Evolutionary conservation across 2,888 invertebrate species (phyloP).

Genomic region (Cryptocephalus moraei): DNA sequence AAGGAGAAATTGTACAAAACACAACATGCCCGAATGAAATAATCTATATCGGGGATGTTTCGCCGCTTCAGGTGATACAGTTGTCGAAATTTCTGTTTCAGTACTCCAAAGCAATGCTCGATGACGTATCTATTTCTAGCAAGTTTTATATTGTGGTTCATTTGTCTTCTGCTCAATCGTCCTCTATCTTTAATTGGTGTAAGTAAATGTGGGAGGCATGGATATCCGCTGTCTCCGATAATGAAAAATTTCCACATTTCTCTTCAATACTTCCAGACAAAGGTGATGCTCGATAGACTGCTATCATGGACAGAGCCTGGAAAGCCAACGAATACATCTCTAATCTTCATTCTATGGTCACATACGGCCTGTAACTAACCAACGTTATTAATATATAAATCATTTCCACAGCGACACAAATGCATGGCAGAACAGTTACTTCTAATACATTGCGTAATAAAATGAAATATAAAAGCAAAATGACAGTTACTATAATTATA

Average conservation of each 20-base stretch:
- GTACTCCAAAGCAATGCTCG: no score
- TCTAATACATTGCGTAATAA: no score
- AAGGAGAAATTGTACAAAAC: no score
- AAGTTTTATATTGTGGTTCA: no score
- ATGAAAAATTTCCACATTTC: conserved; percentile 2
- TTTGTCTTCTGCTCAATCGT: neutral
- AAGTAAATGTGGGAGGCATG: neutral
- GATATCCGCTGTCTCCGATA: no score
- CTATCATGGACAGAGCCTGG: conserved; percentile 3
- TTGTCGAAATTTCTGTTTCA: no score
- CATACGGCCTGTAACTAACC: neutral
- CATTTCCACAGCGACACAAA: no score
- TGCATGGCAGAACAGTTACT: conserved; percentile 1
- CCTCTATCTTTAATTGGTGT: conserved; percentile 2
- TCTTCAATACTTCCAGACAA: neutral
- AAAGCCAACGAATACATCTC: conserved; percentile 3
- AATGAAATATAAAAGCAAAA: no score
- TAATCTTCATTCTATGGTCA: neutral
- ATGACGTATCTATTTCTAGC: no score
- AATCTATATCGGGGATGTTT: no score
- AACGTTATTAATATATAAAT: neutral
- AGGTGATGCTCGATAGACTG: conserved; percentile 1
- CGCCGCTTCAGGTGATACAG: no score
- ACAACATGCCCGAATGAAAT: no score
- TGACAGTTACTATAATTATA: conserved; percentile 5